phyloP scores from a whole-genome alignment of 35 echinoderm and acorn worm species.

The Eucidaris tribuloides region DNA sequence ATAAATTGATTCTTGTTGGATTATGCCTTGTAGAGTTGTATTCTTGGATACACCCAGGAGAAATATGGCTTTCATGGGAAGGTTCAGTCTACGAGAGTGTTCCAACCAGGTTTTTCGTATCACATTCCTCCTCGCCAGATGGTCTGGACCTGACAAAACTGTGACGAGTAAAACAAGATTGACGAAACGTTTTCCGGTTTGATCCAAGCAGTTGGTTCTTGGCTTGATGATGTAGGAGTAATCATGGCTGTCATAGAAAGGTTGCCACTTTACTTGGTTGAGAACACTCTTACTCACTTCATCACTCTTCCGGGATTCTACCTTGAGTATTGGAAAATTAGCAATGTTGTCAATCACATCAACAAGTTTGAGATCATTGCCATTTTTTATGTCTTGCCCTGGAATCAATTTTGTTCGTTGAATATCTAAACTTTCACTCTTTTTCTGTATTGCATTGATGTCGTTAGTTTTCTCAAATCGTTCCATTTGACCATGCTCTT shows the following conservation, averaged over 20 bases:
- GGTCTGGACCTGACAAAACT: neutral
- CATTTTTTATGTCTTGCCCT: too few relatives aligned
- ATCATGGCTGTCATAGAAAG: neutral
- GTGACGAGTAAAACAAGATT: neutral
- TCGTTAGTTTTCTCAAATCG: too few relatives aligned
- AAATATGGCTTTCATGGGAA: neutral
- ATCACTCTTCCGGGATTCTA: too few relatives aligned
- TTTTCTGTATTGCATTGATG: too few relatives aligned
- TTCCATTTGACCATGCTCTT: too few relatives aligned
- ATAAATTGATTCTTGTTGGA: neutral
- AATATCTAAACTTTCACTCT: too few relatives aligned
- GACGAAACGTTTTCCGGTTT: neutral
- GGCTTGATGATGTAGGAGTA: neutral
- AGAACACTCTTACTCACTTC: slow-evolving; percentile 3
- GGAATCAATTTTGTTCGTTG: too few relatives aligned
- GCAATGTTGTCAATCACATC: too few relatives aligned
- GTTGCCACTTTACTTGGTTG: neutral
- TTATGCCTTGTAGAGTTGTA: neutral
- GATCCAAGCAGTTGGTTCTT: neutral
- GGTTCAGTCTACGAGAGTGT: neutral
- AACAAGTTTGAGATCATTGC: too few relatives aligned
- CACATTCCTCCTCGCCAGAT: neutral
- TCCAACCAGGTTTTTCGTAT: neutral
- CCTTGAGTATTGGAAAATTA: too few relatives aligned
- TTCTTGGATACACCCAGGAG: neutral